Conservation (phyloP, 2,888 invertebrate genomes). For the Luperina nickerlii region DNA sequence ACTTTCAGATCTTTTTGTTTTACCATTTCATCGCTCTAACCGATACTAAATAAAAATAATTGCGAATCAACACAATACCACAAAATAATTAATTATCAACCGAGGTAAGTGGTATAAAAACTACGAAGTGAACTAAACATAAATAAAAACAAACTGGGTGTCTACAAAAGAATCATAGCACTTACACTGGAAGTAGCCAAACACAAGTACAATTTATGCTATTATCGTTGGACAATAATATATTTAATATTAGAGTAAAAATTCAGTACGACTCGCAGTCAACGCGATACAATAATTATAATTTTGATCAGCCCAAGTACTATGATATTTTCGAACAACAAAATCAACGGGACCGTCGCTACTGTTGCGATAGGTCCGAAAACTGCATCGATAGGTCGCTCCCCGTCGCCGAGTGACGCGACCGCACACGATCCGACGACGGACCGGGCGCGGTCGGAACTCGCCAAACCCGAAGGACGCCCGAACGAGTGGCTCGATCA, state of each 20-base stretch:
- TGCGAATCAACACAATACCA: conserved; percentile 45
- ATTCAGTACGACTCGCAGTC: conserved; percentile 61
- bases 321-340: conserved; percentile 65
- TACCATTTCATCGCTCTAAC: conserved; percentile 37
- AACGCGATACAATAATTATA: conserved; percentile 61
- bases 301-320: conserved; percentile 76
- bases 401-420: conserved; percentile 39
- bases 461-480: conserved; percentile 11
- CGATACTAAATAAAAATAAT: conserved; percentile 26
- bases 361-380: conserved; percentile 50
- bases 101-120: conserved; percentile 45
- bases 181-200: conserved; percentile 71
- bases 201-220: conserved; percentile 52
- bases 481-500: conserved; percentile 2
- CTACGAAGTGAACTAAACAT: conserved; percentile 53
- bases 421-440: neutral
- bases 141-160: conserved; percentile 55
- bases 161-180: conserved; percentile 70
- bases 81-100: conserved; percentile 52
- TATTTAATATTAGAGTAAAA: conserved; percentile 62
- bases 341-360: conserved; percentile 51
- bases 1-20: conserved; percentile 42
- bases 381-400: conserved; percentile 59
- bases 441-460: conserved; percentile 23
- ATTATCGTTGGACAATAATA: conserved; percentile 56